These are phyloP conservation scores for Montipora capricornis DNA, from an alignment of 64 coral and sea anemone genomes.

Conservation along the genomic window DNA sequence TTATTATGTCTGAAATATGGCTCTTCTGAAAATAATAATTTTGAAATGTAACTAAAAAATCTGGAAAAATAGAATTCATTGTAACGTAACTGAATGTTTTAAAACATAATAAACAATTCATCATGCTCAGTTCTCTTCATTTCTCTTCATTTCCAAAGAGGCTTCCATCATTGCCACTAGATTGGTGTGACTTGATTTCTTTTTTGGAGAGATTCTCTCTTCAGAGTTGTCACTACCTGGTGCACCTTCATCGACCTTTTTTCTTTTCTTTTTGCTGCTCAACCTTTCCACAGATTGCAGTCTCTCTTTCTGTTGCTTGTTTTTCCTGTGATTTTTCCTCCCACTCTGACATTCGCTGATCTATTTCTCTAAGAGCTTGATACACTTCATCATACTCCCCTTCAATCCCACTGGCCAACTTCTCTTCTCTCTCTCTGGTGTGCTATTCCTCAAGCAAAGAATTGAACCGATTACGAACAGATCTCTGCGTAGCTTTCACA, in stretches of 20 bases:
- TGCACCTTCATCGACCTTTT: neutral
- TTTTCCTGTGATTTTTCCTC: conserved; percentile 31
- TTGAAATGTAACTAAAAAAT: too few species aligned
- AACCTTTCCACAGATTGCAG: conserved; percentile 9
- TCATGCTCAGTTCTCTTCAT: neutral
- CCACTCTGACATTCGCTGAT: conserved; percentile 30
- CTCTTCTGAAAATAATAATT: neutral
- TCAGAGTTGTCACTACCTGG: conserved; percentile 5
- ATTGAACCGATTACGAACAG: neutral
- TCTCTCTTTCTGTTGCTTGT: conserved; percentile 16
- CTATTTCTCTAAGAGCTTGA: conserved; percentile 33
- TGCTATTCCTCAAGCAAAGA: neutral
- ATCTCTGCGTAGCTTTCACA: conserved; percentile 19
- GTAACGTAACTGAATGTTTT: too few species aligned
- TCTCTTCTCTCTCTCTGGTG: conserved; percentile 15
- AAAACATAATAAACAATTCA: too few species aligned
- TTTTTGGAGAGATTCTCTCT: conserved; percentile 8
- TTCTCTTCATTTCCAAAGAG: conserved; percentile 29
- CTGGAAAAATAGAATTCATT: too few species aligned
- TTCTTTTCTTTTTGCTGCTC: conserved; percentile 30
- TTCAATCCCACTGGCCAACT: conserved; percentile 4
- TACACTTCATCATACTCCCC: conserved; percentile 3
- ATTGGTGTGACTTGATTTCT: conserved; percentile 28
- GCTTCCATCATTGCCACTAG: conserved; percentile 9
- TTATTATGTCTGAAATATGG: neutral